Percentiles rank a stretch among this genome's conserved stretches.
Evolutionary conservation across 2,113 vertebrate genomes (phyloP).

Genomic region (Heterotis niloticus): DNA sequence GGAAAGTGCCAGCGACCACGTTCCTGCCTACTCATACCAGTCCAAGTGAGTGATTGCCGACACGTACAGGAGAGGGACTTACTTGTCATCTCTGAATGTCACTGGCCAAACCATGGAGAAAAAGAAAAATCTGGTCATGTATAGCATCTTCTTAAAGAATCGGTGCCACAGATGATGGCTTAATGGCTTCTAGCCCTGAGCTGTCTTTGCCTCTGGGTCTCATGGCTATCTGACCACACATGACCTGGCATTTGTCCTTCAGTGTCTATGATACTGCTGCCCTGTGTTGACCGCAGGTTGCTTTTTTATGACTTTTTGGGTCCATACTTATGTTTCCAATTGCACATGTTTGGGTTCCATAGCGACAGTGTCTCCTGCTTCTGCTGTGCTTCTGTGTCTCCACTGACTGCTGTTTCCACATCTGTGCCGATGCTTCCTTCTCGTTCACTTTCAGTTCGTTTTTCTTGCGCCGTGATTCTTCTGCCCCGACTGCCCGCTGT

Average conservation of each 20-base stretch:
- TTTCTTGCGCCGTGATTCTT: background rate
- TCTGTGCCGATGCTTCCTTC: background rate
- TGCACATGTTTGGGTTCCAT: background rate
- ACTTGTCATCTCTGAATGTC: background rate
- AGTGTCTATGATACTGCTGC: background rate
- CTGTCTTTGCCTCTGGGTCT: background rate
- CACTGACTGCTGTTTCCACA: background rate
- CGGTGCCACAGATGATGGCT: background rate
- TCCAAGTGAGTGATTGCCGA: slow-evolving; percentile 78
- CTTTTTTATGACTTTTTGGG: background rate
- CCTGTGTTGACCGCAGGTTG: background rate
- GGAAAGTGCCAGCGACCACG: slow-evolving; percentile 83
- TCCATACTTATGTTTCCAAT: background rate
- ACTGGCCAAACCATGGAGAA: too few relatives aligned
- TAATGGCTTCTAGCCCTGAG: background rate
- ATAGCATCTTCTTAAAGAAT: too few relatives aligned
- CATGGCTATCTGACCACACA: background rate
- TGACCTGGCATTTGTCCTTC: slow-evolving; percentile 5
- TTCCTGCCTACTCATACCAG: slow-evolving; percentile 90
- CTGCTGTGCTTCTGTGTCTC: background rate
- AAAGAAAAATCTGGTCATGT: too few relatives aligned
- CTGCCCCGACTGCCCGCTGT: background rate
- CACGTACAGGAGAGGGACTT: background rate
- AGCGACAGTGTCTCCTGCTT: background rate
- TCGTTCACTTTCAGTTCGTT: background rate